A percentile compares a stretch with the other conserved stretches of the same genome.
Evolutionary conservation across 2,888 invertebrate genomes (phyloP).

Genomic region (Spialia ferax): DNA sequence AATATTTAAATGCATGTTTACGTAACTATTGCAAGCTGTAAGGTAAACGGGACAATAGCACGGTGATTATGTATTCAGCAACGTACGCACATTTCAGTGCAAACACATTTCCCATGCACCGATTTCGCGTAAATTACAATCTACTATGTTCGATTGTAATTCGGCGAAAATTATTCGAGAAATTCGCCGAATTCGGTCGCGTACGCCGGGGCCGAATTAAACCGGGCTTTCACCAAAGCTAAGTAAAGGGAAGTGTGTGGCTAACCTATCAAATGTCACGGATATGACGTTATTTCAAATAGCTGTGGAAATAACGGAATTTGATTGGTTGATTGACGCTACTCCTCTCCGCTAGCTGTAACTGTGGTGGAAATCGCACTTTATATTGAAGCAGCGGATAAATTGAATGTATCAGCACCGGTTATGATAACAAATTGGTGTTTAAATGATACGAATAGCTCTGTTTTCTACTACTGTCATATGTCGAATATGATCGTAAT

Average conservation of each 20-base stretch:
- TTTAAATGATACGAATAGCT: not conserved
- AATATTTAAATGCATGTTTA: slow-evolving; percentile 3
- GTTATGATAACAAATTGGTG: slow-evolving; percentile 16
- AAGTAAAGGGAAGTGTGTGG: no score
- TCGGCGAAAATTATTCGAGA: slow-evolving; percentile 40
- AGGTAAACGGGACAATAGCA: slow-evolving; percentile 34
- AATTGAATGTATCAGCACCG: slow-evolving; percentile 16
- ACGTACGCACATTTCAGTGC: slow-evolving; percentile 32
- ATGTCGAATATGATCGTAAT: no score
- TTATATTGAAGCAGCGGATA: slow-evolving; percentile 19
- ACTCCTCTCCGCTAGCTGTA: no score
- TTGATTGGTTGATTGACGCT: no score
- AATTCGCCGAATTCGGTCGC: slow-evolving; percentile 26
- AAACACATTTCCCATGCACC: slow-evolving; percentile 33
- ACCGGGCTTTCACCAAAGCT: no score
- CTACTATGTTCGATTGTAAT: slow-evolving; percentile 39
- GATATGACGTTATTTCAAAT: no score
- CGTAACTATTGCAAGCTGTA: slow-evolving; percentile 1
- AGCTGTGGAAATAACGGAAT: no score
- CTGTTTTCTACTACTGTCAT: no score
- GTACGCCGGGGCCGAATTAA: no score
- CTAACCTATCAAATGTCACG: no score
- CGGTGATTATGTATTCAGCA: slow-evolving; percentile 38
- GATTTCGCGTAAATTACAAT: slow-evolving; percentile 40
- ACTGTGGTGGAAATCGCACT: no score